A percentile compares a stretch with the other conserved stretches of the same genome.
phyloP scores from a whole-genome alignment of 2,888 invertebrate genomes.

The Heliconius ismenius region DNA sequence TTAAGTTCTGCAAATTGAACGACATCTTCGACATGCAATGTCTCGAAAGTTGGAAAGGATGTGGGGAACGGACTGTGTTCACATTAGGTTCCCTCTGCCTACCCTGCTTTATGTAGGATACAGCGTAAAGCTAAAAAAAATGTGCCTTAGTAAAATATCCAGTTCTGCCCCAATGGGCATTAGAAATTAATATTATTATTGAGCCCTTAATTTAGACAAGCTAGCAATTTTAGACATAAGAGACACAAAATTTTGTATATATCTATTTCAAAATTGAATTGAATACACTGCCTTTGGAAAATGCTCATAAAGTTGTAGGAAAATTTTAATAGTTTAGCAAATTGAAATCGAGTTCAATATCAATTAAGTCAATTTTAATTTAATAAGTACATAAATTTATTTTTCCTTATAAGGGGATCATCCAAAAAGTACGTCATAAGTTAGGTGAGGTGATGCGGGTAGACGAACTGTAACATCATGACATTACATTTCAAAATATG shows the following conservation, averaged over 20 bases:
- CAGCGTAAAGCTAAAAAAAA: background rate
- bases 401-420: slow-evolving; percentile 26
- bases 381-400: slow-evolving; percentile 24
- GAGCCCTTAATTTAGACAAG: slow-evolving; percentile 5
- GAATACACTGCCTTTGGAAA: slow-evolving; percentile 48
- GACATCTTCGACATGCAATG: too few species aligned
- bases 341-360: slow-evolving; percentile 20
- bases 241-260: slow-evolving; percentile 8
- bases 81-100: too few species aligned
- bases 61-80: too few species aligned
- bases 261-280: slow-evolving; percentile 17
- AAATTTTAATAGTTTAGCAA: slow-evolving; percentile 1
- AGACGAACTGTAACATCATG: background rate
- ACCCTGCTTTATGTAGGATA: background rate
- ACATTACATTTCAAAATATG: background rate
- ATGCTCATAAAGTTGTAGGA: slow-evolving; percentile 46
- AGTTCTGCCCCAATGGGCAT: background rate
- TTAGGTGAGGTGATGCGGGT: background rate
- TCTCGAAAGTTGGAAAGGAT: too few species aligned
- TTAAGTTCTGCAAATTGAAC: too few species aligned
- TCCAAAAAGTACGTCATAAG: background rate
- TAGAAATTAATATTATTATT: background rate
- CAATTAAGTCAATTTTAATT: slow-evolving; percentile 34
- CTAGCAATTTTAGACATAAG: slow-evolving; percentile 14
- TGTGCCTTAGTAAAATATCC: slow-evolving; percentile 1